These are phyloP conservation scores for Drosophila tani DNA, from an alignment of 1,140 invertebrate genomes.

Conservation along the genomic window DNA sequence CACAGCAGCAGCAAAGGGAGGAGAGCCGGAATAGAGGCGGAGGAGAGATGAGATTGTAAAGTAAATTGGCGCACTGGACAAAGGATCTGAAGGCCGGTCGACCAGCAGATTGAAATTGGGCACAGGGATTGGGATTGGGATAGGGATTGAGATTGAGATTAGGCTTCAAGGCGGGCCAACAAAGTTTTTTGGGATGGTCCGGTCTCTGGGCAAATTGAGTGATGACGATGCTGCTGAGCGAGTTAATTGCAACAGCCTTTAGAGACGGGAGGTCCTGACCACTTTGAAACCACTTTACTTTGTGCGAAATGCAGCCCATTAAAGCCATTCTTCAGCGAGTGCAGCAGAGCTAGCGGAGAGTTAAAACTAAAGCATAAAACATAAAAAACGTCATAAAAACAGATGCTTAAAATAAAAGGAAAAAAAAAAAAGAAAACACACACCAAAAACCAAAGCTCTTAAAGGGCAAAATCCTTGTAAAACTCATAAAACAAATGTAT, in stretches of 20 bases:
- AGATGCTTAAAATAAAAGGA: slow-evolving; percentile 52
- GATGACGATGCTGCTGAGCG: slow-evolving; percentile 27
- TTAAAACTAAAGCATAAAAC: slow-evolving; percentile 25
- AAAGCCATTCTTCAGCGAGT: slow-evolving; percentile 50
- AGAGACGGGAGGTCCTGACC: not conserved
- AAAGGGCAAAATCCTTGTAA: slow-evolving; percentile 56
- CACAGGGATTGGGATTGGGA: slow-evolving; percentile 1
- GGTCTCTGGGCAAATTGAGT: slow-evolving; percentile 51
- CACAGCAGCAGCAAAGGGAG: slow-evolving; percentile 20
- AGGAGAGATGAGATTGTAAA: slow-evolving; percentile 54
- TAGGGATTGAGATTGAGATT: slow-evolving; percentile 47
- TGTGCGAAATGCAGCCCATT: slow-evolving; percentile 38
- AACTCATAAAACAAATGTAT: slow-evolving; percentile 80
- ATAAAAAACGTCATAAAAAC: slow-evolving; percentile 52
- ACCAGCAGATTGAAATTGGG: slow-evolving; percentile 73
- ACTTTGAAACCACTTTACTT: slow-evolving; percentile 5
- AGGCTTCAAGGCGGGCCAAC: slow-evolving; percentile 50
- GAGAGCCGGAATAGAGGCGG: not conserved
- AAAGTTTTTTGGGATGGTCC: slow-evolving; percentile 69
- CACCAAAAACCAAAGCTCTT: slow-evolving; percentile 16
- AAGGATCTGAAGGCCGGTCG: slow-evolving; percentile 44
- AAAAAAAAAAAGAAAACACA: slow-evolving; percentile 24
- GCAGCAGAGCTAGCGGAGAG: slow-evolving; percentile 40
- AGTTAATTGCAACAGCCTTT: slow-evolving; percentile 59
- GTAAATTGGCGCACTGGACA: slow-evolving; percentile 75